Evolutionary conservation across 2,113 vertebrate genomes (phyloP).

Genomic region (Poeciliopsis occidentalis): DNA sequence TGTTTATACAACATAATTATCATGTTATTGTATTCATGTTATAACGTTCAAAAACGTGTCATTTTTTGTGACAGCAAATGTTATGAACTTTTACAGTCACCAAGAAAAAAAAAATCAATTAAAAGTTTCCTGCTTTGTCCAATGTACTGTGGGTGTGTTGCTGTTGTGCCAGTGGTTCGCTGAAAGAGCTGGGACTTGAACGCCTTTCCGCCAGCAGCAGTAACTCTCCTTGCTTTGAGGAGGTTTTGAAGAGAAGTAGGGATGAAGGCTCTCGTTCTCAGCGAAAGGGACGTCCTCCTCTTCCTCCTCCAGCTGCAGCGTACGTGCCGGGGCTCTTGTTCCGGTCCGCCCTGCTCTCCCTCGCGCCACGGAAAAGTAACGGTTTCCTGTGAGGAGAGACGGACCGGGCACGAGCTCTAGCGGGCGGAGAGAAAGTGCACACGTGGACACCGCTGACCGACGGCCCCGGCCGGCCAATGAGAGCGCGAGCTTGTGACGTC

Average conservation of each 20-base stretch:
- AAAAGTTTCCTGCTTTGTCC: neutral
- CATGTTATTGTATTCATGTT: too few species aligned
- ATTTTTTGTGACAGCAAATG: too few species aligned
- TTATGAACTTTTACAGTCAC: too few species aligned
- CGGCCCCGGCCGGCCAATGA: conserved; percentile 53
- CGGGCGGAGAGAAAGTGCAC: conserved; percentile 75
- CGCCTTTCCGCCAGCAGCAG: too few species aligned
- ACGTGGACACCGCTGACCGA: conserved; percentile 76
- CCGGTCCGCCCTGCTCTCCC: neutral
- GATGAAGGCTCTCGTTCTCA: neutral
- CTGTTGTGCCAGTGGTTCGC: neutral
- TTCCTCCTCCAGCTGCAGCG: neutral
- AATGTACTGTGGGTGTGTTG: neutral
- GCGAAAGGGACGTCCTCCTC: neutral
- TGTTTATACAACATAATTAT: too few species aligned
- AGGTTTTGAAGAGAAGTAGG: neutral
- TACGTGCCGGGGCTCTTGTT: conserved; percentile 59
- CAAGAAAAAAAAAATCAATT: too few species aligned
- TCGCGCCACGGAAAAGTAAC: conserved; percentile 33
- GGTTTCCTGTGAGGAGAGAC: conserved; percentile 24
- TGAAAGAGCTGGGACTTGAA: neutral
- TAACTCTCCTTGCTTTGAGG: neutral
- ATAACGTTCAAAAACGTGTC: too few species aligned
- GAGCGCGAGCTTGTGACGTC: conserved; percentile 12
- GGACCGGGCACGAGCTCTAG: neutral